A percentile compares a stretch with the other conserved stretches of the same genome.
Conservation (phyloP, 2,888 invertebrate genomes). For the Exocentrus adspersus region DNA sequence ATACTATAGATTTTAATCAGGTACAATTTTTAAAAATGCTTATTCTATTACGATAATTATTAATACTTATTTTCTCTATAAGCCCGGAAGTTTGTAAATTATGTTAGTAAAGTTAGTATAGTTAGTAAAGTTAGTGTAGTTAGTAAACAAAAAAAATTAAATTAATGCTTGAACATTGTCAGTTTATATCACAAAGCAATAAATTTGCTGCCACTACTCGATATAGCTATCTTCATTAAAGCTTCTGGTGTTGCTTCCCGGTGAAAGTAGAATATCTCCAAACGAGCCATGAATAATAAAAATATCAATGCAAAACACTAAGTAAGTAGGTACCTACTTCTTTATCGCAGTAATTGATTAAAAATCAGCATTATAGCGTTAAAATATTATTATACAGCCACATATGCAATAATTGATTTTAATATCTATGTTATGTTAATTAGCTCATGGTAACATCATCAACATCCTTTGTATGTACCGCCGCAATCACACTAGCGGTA, state of each 20-base stretch:
- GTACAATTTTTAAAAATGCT: too few species aligned
- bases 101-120: too few species aligned
- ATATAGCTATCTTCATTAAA: too few species aligned
- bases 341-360: conserved; percentile 5
- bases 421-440: conserved; percentile 47
- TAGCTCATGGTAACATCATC: conserved; percentile 39
- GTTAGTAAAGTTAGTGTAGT: too few species aligned
- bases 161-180: too few species aligned
- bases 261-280: background rate
- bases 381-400: conserved; percentile 34
- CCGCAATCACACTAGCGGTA: conserved; percentile 41
- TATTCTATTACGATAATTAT: too few species aligned
- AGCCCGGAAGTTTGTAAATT: too few species aligned
- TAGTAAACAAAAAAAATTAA: too few species aligned
- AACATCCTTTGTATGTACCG: conserved; percentile 35
- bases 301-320: background rate
- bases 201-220: too few species aligned
- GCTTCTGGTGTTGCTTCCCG: background rate
- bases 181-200: too few species aligned
- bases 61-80: too few species aligned
- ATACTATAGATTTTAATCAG: too few species aligned
- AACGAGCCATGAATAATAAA: background rate
- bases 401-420: conserved; percentile 46
- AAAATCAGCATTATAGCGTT: conserved; percentile 20
- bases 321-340: background rate